phyloP scores from a whole-genome alignment of 2,113 vertebrate genomes.

The Hyla sarda region DNA sequence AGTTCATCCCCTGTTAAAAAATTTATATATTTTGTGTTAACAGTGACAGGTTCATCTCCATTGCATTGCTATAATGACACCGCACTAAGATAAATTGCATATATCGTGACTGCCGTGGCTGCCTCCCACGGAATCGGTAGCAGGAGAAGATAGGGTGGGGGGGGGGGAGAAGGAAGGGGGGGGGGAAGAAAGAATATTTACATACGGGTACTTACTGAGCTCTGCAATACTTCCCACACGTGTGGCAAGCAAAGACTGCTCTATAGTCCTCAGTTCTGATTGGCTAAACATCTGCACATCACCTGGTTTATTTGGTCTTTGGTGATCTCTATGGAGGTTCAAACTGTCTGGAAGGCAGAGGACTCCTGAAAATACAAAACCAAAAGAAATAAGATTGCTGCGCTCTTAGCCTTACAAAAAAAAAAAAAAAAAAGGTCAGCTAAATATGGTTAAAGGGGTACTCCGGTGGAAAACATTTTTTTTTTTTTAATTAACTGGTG shows the following conservation, averaged over 20 bases:
- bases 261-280: constrained; percentile 89
- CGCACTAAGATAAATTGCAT: constrained; percentile 45
- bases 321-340: constrained; percentile 88
- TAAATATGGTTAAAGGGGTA: constrained; percentile 27
- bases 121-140: constrained; percentile 36
- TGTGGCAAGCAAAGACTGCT: constrained; percentile 93
- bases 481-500: no score
- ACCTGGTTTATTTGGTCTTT: constrained; percentile 84
- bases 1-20: constrained; percentile 16
- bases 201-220: constrained; percentile 86
- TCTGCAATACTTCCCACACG: constrained; percentile 95
- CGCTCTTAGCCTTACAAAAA: constrained; percentile 27
- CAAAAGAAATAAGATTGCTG: constrained; percentile 58
- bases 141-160: not conserved
- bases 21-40: constrained; percentile 23
- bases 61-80: constrained; percentile 46
- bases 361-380: constrained; percentile 77
- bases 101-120: constrained; percentile 38
- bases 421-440: constrained; percentile 23
- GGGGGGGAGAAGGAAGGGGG: constrained; percentile 21
- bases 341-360: constrained; percentile 93
- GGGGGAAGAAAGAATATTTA: constrained; percentile 39
- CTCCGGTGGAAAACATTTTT: no score
- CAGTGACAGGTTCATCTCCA: constrained; percentile 36
- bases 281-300: constrained; percentile 90